These are phyloP conservation scores for Hypothenemus hampei DNA, from an alignment of 1,140 invertebrate genomes.

Conservation along the genomic window DNA sequence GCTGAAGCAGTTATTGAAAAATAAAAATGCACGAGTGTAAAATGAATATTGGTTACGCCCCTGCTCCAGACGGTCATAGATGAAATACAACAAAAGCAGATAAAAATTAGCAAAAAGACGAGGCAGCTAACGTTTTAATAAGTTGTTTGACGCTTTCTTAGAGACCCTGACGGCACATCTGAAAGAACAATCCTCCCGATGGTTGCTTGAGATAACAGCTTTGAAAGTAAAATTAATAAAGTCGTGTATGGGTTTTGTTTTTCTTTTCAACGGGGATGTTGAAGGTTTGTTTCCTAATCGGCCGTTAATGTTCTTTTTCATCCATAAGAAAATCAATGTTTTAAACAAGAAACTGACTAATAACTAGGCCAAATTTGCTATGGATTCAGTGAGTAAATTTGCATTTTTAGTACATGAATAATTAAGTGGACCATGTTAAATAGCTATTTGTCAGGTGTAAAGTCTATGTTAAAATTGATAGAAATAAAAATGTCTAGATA, in stretches of 20 bases:
- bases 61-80: constrained; percentile 1
- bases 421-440: background rate
- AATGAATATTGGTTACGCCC: constrained; percentile 10
- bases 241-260: background rate
- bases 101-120: constrained; percentile 7
- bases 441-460: background rate
- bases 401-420: background rate
- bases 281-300: too few species aligned
- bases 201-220: background rate
- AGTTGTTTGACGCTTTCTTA: constrained; percentile 20
- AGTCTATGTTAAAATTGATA: background rate
- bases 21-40: too few species aligned
- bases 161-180: constrained; percentile 16
- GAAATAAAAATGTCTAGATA: background rate
- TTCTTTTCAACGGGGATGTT: too few species aligned
- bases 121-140: constrained; percentile 17
- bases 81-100: background rate
- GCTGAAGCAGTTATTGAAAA: too few species aligned
- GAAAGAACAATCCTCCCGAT: constrained; percentile 9
- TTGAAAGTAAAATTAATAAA: constrained; percentile 10
- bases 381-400: background rate
- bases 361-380: too few species aligned
- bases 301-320: too few species aligned
- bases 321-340: too few species aligned
- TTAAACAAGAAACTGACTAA: too few species aligned